phyloP scores from a whole-genome alignment of 2,888 invertebrate genomes.

The Drepanosiphum platanoidis region DNA sequence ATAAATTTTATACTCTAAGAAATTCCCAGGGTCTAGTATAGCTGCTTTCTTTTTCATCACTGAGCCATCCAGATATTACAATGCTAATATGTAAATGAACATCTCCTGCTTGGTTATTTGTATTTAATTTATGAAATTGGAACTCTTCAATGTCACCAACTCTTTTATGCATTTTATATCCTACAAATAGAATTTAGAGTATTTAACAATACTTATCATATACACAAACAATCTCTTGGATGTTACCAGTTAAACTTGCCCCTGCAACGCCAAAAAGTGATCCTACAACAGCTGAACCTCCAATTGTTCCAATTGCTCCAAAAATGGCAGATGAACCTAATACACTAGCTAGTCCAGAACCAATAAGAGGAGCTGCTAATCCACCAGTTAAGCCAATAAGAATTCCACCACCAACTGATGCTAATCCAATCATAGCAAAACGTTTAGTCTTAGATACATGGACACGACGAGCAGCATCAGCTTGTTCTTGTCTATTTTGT shows the following conservation, averaged over 20 bases:
- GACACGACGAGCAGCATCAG: slow-evolving; percentile 68
- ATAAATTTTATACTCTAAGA: slow-evolving; percentile 38
- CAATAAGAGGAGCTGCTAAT: slow-evolving; percentile 74
- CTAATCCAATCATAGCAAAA: slow-evolving; percentile 74
- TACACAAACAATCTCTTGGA: background rate
- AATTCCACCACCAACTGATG: slow-evolving; percentile 74
- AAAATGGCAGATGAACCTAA: slow-evolving; percentile 68
- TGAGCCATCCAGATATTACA: slow-evolving; percentile 75
- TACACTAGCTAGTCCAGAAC: slow-evolving; percentile 70
- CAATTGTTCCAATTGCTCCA: slow-evolving; percentile 70
- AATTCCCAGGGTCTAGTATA: slow-evolving; percentile 44
- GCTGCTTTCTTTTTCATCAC: slow-evolving; percentile 67
- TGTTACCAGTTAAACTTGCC: slow-evolving; percentile 73
- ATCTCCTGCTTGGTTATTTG: slow-evolving; percentile 23
- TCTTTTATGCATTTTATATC: slow-evolving; percentile 76
- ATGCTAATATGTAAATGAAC: slow-evolving; percentile 72
- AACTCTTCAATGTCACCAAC: slow-evolving; percentile 77
- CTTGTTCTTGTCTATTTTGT: slow-evolving; percentile 69
- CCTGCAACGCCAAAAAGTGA: slow-evolving; percentile 76
- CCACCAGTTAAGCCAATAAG: slow-evolving; percentile 76
- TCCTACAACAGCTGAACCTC: slow-evolving; percentile 72
- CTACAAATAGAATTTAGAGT: slow-evolving; percentile 66
- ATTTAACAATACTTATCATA: slow-evolving; percentile 14
- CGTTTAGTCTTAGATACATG: slow-evolving; percentile 72
- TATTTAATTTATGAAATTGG: slow-evolving; percentile 71